Evolutionary conservation across 2,797 vertebrate genomes (phyloP).

Genomic region (Bufotes viridis): DNA sequence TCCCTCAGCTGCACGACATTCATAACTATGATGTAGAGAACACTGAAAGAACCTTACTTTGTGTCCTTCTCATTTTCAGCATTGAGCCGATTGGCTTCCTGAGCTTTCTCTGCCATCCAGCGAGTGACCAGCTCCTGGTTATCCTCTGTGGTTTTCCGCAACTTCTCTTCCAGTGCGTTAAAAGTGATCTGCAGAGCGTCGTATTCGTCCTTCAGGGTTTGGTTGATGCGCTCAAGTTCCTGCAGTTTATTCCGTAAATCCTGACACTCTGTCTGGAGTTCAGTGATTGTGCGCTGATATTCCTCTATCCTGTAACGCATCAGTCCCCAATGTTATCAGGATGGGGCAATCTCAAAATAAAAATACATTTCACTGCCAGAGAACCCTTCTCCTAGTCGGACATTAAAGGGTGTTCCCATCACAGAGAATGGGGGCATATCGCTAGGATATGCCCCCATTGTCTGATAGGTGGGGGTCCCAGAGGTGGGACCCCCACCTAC

Average conservation of each 20-base stretch:
- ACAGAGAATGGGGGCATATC: no score
- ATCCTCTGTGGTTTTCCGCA: conserved; percentile 91
- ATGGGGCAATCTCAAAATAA: background rate
- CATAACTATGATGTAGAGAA: no score
- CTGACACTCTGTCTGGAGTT: conserved; percentile 87
- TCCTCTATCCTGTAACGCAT: conserved; percentile 82
- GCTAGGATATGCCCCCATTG: no score
- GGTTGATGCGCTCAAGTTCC: conserved; percentile 91
- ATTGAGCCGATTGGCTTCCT: conserved; percentile 93
- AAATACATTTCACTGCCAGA: no score
- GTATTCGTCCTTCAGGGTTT: conserved; percentile 96
- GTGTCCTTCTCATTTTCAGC: conserved; percentile 97
- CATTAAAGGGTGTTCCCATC: no score
- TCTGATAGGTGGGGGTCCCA: no score
- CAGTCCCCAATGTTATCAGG: background rate
- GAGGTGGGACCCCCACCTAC: no score
- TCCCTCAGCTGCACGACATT: no score
- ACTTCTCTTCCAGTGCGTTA: conserved; percentile 92
- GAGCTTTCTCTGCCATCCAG: conserved; percentile 98
- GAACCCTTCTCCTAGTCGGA: no score
- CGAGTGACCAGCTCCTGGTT: conserved; percentile 96
- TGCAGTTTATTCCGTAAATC: conserved; percentile 85
- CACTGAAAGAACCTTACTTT: conserved; percentile 73
- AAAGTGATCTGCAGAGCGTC: conserved; percentile 98
- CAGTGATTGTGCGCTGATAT: conserved; percentile 84